Conservation (phyloP, 1,140 invertebrate genomes). For the Adoxophyes honmai region DNA sequence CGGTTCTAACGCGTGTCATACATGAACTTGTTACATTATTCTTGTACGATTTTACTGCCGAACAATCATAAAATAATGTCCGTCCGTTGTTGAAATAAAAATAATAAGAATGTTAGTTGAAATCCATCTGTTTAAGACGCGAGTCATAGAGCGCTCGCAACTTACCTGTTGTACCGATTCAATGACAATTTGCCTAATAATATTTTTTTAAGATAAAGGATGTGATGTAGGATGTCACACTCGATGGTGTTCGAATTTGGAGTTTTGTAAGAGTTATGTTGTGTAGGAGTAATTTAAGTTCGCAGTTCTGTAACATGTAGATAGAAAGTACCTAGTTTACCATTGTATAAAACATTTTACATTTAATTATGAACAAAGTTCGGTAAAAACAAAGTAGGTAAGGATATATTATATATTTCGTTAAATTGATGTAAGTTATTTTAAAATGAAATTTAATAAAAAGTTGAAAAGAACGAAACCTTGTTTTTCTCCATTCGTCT, state of each 20-base stretch:
- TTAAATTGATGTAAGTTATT: constrained; percentile 46
- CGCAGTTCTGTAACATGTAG: too few species aligned
- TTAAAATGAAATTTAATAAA: constrained; percentile 58
- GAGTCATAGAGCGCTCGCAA: too few species aligned
- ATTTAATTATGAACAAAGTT: constrained; percentile 56
- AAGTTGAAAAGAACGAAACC: constrained; percentile 29
- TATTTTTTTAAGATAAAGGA: neutral
- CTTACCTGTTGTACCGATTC: neutral
- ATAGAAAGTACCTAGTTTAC: constrained; percentile 14
- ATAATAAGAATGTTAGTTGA: too few species aligned
- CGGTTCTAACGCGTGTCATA: too few species aligned
- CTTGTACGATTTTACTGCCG: too few species aligned
- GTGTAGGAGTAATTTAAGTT: too few species aligned
- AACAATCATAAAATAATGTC: neutral
- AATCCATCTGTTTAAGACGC: too few species aligned
- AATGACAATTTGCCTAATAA: too few species aligned
- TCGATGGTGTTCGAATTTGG: neutral
- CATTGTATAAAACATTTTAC: constrained; percentile 46
- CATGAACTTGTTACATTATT: too few species aligned
- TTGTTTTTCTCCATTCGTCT: constrained; percentile 19
- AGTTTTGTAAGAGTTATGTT: neutral
- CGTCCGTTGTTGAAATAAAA: neutral
- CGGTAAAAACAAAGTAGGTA: constrained; percentile 34
- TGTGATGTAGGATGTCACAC: neutral
- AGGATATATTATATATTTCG: constrained; percentile 37